Evolutionary conservation across 2,797 vertebrate genomes (phyloP).

Genomic region (Pygocentrus nattereri): DNA sequence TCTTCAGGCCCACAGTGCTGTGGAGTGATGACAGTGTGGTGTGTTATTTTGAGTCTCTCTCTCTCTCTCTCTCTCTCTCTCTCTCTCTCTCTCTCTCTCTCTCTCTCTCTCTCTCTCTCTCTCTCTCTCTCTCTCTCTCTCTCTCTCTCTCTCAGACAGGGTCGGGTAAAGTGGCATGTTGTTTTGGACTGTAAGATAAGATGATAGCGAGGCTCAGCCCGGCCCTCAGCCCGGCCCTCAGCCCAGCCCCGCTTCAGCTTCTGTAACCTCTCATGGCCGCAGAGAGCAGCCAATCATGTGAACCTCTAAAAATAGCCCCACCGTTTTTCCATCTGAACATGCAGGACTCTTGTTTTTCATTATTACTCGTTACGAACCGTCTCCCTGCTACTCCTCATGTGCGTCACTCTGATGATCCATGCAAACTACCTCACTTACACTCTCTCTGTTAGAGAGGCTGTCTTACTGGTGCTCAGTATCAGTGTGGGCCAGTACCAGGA

Average conservation of each 20-base stretch:
- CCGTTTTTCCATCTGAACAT: neutral
- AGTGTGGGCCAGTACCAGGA: too few species aligned
- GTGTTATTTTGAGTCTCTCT: neutral
- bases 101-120: neutral
- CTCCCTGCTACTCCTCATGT: neutral
- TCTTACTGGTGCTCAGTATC: too few species aligned
- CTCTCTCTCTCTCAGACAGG: neutral
- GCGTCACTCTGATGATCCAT: too few species aligned
- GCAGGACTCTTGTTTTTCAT: neutral
- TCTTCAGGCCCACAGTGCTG: neutral
- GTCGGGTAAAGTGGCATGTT: neutral
- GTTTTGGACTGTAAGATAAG: constrained; percentile 4
- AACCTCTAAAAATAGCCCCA: constrained; percentile 30
- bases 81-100: too few species aligned
- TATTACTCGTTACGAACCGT: neutral
- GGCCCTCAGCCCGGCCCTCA: too few species aligned
- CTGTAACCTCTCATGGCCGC: neutral
- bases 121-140: neutral
- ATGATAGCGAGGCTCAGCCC: neutral
- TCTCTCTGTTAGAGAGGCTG: neutral
- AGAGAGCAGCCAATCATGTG: neutral
- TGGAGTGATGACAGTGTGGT: neutral
- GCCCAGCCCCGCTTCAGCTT: constrained; percentile 10
- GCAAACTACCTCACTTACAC: neutral
- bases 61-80: too few species aligned